Evolutionary conservation across 2,113 vertebrate genomes (phyloP).

Genomic region (Bettongia penicillata): DNA sequence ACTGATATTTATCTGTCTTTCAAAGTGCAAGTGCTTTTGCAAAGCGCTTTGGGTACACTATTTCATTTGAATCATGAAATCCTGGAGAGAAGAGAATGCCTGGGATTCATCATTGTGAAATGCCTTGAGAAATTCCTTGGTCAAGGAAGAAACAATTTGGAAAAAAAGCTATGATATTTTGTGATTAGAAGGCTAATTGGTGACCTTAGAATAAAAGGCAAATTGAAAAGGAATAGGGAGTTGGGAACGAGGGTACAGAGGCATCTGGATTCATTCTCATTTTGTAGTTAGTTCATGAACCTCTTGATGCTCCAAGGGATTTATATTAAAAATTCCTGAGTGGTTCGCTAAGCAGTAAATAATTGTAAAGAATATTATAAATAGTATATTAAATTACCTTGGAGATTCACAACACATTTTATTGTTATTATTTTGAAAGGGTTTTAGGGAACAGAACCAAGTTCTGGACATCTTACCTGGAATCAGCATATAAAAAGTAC

Average conservation of each 20-base stretch:
- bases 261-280: not conserved
- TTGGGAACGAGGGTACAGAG: no score
- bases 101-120: not conserved
- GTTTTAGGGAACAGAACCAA: not conserved
- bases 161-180: not conserved
- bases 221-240: not conserved
- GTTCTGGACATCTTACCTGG: not conserved
- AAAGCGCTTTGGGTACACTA: not conserved
- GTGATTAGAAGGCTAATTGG: not conserved
- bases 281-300: not conserved
- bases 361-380: no score
- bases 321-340: not conserved
- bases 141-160: no score
- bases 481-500: not conserved
- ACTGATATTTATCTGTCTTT: not conserved
- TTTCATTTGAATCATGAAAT: not conserved
- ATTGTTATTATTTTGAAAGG: no score
- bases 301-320: not conserved
- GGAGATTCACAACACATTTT: no score
- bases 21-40: not conserved
- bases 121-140: not conserved
- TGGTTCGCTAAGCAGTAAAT: not conserved
- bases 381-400: no score
- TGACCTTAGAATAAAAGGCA: not conserved
- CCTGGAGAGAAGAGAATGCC: not conserved